These are phyloP conservation scores for Yponomeuta evonymella DNA, from an alignment of 2,888 invertebrate genomes.

Conservation along the genomic window DNA sequence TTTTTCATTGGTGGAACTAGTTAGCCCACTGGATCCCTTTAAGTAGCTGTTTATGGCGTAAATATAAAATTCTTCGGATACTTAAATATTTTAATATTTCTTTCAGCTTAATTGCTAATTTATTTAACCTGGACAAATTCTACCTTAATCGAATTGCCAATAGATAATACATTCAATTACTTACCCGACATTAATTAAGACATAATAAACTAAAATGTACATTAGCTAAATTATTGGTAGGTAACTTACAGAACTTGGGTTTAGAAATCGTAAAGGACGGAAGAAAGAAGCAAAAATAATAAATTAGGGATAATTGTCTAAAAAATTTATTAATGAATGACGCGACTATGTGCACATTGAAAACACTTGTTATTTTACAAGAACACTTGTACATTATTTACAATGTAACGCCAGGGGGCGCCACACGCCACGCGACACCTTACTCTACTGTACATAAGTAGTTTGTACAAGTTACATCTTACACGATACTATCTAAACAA, in stretches of 20 bases:
- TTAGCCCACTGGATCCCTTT: too few relatives aligned
- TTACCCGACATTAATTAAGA: not conserved
- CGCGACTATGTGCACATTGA: conserved; percentile 77
- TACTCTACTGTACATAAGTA: conserved; percentile 67
- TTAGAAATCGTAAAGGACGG: not conserved
- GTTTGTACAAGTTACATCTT: conserved; percentile 69
- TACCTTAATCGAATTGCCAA: not conserved
- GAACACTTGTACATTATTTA: conserved; percentile 70
- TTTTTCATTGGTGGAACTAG: too few relatives aligned
- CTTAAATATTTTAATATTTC: conserved; percentile 1
- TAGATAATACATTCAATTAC: not conserved
- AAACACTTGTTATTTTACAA: conserved; percentile 72
- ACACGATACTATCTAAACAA: conserved; percentile 49
- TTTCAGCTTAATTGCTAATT: not conserved
- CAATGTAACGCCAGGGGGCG: conserved; percentile 45
- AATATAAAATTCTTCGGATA: not conserved
- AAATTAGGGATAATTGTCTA: conserved; percentile 53
- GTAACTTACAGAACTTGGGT: not conserved
- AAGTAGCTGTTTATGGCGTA: not conserved
- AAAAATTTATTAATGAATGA: conserved; percentile 76
- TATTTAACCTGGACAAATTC: not conserved
- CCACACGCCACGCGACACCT: conserved; percentile 24
- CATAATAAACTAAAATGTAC: not conserved
- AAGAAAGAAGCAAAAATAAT: not conserved
- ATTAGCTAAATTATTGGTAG: not conserved